Percentiles rank a stretch among this genome's conserved stretches.
These are phyloP conservation scores for Aporophyla lueneburgensis DNA, from an alignment of 2,888 invertebrate genomes.

Conservation along the genomic window DNA sequence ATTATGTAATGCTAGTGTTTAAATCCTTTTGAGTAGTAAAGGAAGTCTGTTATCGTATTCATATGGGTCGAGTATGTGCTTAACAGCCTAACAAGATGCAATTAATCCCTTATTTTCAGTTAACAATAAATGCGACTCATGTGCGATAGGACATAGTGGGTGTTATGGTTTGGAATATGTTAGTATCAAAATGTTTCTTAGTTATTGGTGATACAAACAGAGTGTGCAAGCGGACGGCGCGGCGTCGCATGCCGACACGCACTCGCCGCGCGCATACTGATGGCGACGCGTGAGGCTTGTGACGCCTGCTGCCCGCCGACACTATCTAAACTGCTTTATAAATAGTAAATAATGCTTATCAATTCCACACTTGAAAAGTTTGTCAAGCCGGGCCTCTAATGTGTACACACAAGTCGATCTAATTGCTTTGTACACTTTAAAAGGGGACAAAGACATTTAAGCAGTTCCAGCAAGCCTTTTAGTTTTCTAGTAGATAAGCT, in stretches of 20 bases:
- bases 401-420: conserved; percentile 6
- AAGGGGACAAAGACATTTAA: not conserved
- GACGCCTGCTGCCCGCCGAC: conserved; percentile 67
- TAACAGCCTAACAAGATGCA: not conserved
- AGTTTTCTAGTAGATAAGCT: not conserved
- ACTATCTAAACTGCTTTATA: conserved; percentile 64
- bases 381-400: conserved; percentile 21
- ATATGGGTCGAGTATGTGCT: not conserved
- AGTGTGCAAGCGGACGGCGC: conserved; percentile 83
- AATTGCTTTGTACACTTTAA: conserved; percentile 22
- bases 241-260: conserved; percentile 87
- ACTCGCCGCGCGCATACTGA: conserved; percentile 84
- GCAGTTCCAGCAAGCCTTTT: not conserved
- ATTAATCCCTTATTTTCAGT: conserved; percentile 8
- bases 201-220: conserved; percentile 73
- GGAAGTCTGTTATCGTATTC: conserved; percentile 27
- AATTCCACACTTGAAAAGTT: conserved; percentile 56
- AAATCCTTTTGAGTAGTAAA: conserved; percentile 55
- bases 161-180: conserved; percentile 32
- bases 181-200: conserved; percentile 61
- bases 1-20: conserved; percentile 68
- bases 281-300: conserved; percentile 71
- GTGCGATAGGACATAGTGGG: conserved; percentile 5
- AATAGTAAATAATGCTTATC: conserved; percentile 65
- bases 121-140: not conserved